Evolutionary conservation across 2,888 invertebrate genomes (phyloP).

Genomic region (Catocala nupta): DNA sequence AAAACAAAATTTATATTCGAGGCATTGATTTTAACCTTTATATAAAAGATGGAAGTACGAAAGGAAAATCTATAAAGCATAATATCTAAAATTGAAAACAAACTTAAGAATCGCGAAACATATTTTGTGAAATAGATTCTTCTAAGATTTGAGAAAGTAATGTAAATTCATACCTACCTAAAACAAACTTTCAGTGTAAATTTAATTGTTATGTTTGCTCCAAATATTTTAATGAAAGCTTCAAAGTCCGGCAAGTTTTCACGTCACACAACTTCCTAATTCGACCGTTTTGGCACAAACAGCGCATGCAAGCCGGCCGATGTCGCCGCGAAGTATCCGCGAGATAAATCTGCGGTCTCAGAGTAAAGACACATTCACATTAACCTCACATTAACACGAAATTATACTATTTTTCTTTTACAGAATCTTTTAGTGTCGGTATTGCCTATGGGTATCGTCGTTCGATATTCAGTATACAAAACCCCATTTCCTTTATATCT

Average conservation of each 20-base stretch:
- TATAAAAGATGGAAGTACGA: no score
- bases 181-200: conserved; percentile 3
- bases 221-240: conserved; percentile 40
- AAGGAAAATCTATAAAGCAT: no score
- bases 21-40: no score
- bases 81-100: no score
- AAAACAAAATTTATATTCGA: no score
- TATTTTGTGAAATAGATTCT: no score
- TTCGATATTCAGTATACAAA: no score
- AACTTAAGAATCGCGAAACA: no score
- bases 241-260: conserved; percentile 22
- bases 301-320: conserved; percentile 23
- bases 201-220: not conserved
- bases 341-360: conserved; percentile 55
- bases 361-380: conserved; percentile 19
- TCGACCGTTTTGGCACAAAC: conserved; percentile 53
- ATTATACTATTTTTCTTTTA: not conserved
- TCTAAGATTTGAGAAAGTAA: not conserved
- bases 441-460: no score
- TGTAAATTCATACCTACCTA: not conserved
- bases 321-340: conserved; percentile 42
- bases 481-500: no score
- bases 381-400: not conserved
- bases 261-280: conserved; percentile 42
- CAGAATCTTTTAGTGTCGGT: no score